A percentile compares a stretch with the other conserved stretches of the same genome.
phyloP scores from a whole-genome alignment of 2,888 invertebrate species.

The Mactromeris polynyma region DNA sequence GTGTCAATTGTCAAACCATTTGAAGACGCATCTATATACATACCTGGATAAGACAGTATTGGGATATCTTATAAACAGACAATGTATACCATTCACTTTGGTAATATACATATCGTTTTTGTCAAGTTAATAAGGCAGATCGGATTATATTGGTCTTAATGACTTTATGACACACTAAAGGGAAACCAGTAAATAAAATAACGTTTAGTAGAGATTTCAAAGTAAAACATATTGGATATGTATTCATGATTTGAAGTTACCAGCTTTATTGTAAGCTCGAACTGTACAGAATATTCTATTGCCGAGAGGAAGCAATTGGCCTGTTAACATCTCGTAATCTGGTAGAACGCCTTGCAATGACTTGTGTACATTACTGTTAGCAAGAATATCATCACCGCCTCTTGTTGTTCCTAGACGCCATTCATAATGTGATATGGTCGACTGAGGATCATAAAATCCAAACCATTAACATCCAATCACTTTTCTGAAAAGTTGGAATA shows the following conservation, averaged over 20 bases:
- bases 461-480: constrained; percentile 71
- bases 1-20: constrained; percentile 71
- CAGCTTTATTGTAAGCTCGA: constrained; percentile 72
- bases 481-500: constrained; percentile 47
- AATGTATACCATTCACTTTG: too few species aligned
- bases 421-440: constrained; percentile 69
- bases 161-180: too few species aligned
- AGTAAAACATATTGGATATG: too few species aligned
- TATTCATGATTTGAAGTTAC: too few species aligned
- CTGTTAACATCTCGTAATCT: not conserved
- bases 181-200: too few species aligned
- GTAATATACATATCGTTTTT: too few species aligned
- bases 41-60: constrained; percentile 53
- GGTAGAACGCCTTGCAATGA: not conserved
- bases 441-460: constrained; percentile 75
- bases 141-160: too few species aligned
- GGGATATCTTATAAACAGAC: too few species aligned
- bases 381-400: constrained; percentile 66
- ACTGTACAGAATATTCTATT: constrained; percentile 67
- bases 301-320: constrained; percentile 44
- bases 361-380: constrained; percentile 48
- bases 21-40: constrained; percentile 62
- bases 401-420: constrained; percentile 74
- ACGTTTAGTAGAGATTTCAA: too few species aligned
- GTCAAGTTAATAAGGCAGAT: too few species aligned